Percentiles rank a stretch among this genome's conserved stretches.
phyloP scores from a whole-genome alignment of 2,797 vertebrate genomes.

The Notoglanidium macrostoma region DNA sequence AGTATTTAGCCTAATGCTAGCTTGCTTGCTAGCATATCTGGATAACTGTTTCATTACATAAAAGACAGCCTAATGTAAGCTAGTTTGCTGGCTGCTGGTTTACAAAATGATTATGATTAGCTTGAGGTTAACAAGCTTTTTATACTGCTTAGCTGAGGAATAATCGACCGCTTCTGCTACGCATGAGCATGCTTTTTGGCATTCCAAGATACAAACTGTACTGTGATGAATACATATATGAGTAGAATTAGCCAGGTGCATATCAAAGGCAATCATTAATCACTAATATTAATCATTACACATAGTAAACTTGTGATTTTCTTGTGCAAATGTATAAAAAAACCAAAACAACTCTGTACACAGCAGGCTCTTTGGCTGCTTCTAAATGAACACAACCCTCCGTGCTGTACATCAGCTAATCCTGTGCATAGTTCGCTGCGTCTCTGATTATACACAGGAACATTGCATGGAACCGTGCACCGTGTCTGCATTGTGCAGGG shows the following conservation, averaged over 20 bases:
- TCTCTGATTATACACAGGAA: background rate
- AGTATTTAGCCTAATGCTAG: too few species aligned
- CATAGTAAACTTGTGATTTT: background rate
- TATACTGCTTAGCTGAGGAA: background rate
- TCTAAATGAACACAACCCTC: background rate
- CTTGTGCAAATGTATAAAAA: background rate
- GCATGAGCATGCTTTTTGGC: background rate
- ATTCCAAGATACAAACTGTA: background rate
- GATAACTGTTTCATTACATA: background rate
- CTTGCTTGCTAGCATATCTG: background rate
- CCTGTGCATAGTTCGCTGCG: slow-evolving; percentile 6
- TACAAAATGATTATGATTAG: background rate
- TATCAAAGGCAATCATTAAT: background rate
- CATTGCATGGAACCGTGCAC: background rate
- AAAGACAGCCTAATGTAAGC: background rate
- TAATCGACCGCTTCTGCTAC: background rate
- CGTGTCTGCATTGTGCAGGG: background rate
- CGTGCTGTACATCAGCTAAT: background rate
- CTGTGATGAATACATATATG: background rate
- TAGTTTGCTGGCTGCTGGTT: background rate
- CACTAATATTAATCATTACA: background rate
- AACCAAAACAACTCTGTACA: background rate
- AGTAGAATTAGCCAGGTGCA: background rate
- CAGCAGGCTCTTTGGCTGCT: slow-evolving; percentile 9
- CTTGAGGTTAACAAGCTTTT: background rate